Evolutionary conservation across 2,888 invertebrate genomes (phyloP).

Genomic region (Lucinisca nassula): DNA sequence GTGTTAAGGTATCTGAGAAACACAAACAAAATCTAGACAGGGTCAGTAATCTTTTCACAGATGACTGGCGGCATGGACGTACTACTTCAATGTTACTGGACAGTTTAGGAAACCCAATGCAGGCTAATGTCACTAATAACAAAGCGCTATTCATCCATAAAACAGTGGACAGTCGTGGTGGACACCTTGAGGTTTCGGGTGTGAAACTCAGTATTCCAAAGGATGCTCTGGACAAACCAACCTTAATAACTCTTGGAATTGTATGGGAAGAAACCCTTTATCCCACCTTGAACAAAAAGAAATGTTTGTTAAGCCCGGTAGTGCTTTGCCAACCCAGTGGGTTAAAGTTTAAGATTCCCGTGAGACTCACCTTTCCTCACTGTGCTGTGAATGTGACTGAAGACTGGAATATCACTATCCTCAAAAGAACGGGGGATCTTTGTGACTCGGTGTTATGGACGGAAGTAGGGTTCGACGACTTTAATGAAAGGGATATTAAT

Average conservation of each 20-base stretch:
- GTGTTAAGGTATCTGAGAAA: constrained; percentile 53
- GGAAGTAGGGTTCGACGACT: constrained; percentile 53
- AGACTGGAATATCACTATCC: constrained; percentile 66
- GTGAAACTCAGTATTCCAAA: constrained; percentile 66
- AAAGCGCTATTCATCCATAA: constrained; percentile 71
- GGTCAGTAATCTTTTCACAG: constrained; percentile 23
- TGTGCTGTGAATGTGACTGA: constrained; percentile 60
- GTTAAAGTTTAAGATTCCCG: constrained; percentile 63
- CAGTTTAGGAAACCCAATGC: background rate
- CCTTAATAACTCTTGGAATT: constrained; percentile 64
- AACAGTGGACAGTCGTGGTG: constrained; percentile 60
- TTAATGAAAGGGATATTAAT: constrained; percentile 38
- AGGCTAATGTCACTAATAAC: constrained; percentile 16
- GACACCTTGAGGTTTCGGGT: constrained; percentile 62
- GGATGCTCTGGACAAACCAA: constrained; percentile 55
- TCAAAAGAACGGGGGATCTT: constrained; percentile 56
- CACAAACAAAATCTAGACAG: background rate
- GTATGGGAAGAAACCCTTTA: constrained; percentile 63
- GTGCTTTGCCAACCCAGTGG: constrained; percentile 72
- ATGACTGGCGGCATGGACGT: constrained; percentile 62
- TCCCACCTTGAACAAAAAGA: constrained; percentile 57
- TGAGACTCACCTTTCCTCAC: constrained; percentile 72
- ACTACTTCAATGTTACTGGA: constrained; percentile 62
- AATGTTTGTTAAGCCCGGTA: constrained; percentile 70
- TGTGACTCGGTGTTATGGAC: constrained; percentile 56